These are phyloP conservation scores for Drosophila burlai DNA, from an alignment of 1,140 invertebrate genomes.

Conservation along the genomic window DNA sequence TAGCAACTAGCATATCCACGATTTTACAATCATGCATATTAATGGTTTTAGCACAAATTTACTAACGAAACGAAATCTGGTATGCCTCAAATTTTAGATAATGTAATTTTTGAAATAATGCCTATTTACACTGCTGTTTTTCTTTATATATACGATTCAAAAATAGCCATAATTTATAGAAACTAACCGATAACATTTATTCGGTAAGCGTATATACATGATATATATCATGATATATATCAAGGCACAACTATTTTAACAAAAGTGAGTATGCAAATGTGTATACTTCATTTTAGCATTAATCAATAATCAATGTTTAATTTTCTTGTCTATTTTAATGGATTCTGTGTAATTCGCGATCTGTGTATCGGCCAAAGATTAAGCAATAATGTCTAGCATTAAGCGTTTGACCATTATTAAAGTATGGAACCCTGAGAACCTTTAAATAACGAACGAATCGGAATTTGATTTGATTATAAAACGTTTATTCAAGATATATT, in stretches of 20 bases:
- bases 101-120: constrained; percentile 38
- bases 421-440: background rate
- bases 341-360: constrained; percentile 71
- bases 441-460: background rate
- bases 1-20: constrained; percentile 34
- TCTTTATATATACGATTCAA: constrained; percentile 6
- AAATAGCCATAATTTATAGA: constrained; percentile 57
- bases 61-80: constrained; percentile 30
- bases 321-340: constrained; percentile 42
- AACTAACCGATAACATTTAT: constrained; percentile 38
- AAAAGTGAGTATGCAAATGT: background rate
- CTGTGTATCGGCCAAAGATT: constrained; percentile 81
- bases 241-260: constrained; percentile 21
- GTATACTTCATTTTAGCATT: constrained; percentile 34
- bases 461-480: constrained; percentile 37
- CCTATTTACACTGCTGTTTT: constrained; percentile 47
- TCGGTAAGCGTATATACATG: constrained; percentile 11
- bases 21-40: constrained; percentile 14
- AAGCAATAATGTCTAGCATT: constrained; percentile 76
- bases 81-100: constrained; percentile 55
- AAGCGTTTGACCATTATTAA: constrained; percentile 42
- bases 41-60: constrained; percentile 48
- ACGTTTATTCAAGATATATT: constrained; percentile 53
- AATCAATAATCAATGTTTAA: constrained; percentile 44
- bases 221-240: constrained; percentile 36